Conservation (phyloP, 2,113 vertebrate genomes). For the Nothobranchius furzeri region DNA sequence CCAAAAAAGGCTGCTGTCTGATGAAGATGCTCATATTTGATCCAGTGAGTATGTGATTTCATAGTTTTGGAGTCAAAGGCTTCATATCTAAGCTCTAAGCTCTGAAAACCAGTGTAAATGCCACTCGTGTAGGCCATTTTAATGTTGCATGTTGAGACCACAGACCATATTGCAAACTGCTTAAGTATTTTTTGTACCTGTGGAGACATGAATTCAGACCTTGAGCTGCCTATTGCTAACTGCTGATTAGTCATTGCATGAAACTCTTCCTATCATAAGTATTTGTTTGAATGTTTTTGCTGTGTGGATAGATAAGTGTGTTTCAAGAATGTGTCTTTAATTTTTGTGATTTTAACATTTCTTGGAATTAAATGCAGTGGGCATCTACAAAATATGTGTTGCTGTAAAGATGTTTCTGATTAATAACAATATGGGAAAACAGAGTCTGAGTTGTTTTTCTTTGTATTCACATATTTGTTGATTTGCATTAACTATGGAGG, state of each 20-base stretch:
- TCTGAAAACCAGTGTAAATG: slow-evolving; percentile 49
- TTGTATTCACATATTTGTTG: background rate
- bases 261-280: slow-evolving; percentile 28
- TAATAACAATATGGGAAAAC: slow-evolving; percentile 34
- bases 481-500: too few species aligned
- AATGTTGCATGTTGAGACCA: slow-evolving; percentile 42
- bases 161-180: slow-evolving; percentile 4
- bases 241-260: slow-evolving; percentile 37
- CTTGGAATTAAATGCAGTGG: slow-evolving; percentile 48
- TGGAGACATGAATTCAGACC: slow-evolving; percentile 43
- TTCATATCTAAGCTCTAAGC: slow-evolving; percentile 23
- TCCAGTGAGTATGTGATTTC: background rate
- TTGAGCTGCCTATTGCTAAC: slow-evolving; percentile 44
- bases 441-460: background rate
- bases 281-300: slow-evolving; percentile 36
- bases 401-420: slow-evolving; percentile 32
- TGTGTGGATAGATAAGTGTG: slow-evolving; percentile 31
- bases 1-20: slow-evolving; percentile 36
- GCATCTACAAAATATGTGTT: slow-evolving; percentile 32
- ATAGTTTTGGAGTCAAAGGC: background rate
- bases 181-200: slow-evolving; percentile 31
- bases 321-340: slow-evolving; percentile 22
- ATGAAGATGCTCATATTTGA: slow-evolving; percentile 21
- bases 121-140: slow-evolving; percentile 31
- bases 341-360: slow-evolving; percentile 16